Percentiles rank a stretch among this genome's conserved stretches.
phyloP scores from a whole-genome alignment of 2,797 vertebrate genomes.

The Enteromius thamalakanensis region DNA sequence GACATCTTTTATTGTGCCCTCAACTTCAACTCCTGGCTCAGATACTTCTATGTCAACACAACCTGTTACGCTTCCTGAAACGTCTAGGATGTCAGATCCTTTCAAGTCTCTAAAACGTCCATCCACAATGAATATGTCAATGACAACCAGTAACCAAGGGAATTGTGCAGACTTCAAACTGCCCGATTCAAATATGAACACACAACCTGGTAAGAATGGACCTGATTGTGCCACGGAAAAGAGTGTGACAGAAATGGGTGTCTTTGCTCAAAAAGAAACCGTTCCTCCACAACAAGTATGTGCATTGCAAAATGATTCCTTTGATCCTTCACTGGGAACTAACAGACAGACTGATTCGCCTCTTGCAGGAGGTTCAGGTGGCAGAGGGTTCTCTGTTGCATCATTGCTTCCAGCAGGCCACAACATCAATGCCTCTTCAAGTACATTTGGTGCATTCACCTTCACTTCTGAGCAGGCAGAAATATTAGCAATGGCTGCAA shows the following conservation, averaged over 20 bases:
- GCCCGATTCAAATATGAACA: constrained; percentile 56
- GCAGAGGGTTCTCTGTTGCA: constrained; percentile 93
- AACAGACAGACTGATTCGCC: constrained; percentile 90
- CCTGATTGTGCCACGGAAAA: constrained; percentile 70
- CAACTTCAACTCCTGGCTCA: constrained; percentile 53
- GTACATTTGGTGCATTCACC: constrained; percentile 84
- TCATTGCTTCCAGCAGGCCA: constrained; percentile 93
- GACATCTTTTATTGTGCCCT: constrained; percentile 55
- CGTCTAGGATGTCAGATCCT: constrained; percentile 65
- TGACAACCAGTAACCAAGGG: constrained; percentile 58
- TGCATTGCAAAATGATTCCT: constrained; percentile 83
- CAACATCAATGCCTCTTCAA: constrained; percentile 76
- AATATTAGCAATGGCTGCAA: constrained; percentile 89
- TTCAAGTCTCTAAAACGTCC: constrained; percentile 62
- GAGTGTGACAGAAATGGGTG: constrained; percentile 61
- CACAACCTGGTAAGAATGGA: constrained; percentile 58
- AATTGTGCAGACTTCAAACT: constrained; percentile 64
- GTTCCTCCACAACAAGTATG: constrained; percentile 81
- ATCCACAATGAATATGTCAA: constrained; percentile 53
- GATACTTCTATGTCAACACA: constrained; percentile 51
- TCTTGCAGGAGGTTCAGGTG: constrained; percentile 84
- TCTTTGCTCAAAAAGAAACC: constrained; percentile 76
- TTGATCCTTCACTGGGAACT: constrained; percentile 75
- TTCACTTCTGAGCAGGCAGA: constrained; percentile 93
- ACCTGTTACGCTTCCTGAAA: constrained; percentile 61